These are phyloP conservation scores for Sarcophaga variegata DNA, from an alignment of 2,888 invertebrate genomes.

Conservation along the genomic window DNA sequence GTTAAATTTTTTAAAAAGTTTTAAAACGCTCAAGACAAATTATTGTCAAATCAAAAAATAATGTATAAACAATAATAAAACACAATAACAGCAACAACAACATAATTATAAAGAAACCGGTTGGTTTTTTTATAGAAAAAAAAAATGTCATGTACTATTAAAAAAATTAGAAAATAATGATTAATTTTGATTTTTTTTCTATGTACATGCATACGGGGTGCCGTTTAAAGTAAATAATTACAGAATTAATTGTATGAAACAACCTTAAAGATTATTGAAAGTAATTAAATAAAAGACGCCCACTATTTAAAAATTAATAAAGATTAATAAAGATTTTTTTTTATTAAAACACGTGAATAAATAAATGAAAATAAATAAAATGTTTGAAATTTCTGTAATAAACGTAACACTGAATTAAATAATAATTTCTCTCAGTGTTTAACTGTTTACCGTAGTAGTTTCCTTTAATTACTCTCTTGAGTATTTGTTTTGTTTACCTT, in stretches of 20 bases:
- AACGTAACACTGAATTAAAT: neutral
- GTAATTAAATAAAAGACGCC: neutral
- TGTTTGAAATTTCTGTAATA: neutral
- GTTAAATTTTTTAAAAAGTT: slow-evolving; percentile 12
- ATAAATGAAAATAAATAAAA: neutral
- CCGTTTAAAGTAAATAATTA: slow-evolving; percentile 4
- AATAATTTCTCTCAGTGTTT: neutral
- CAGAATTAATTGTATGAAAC: slow-evolving; percentile 8
- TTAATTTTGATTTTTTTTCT: neutral
- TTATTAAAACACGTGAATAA: neutral
- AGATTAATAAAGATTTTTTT: neutral
- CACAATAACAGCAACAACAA: neutral
- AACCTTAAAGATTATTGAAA: slow-evolving; percentile 5
- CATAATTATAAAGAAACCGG: neutral
- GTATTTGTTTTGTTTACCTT: neutral
- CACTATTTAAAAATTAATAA: neutral
- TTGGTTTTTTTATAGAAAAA: neutral
- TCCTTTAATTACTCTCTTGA: neutral
- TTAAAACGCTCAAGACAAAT: slow-evolving; percentile 41
- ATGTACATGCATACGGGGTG: neutral
- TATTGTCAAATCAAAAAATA: slow-evolving; percentile 48
- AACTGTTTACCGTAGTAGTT: neutral
- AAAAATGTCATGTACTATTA: neutral
- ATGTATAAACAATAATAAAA: neutral
- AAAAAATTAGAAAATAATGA: neutral